Percentiles rank a stretch among this genome's conserved stretches.
phyloP scores from a whole-genome alignment of 2,113 vertebrate genomes.

The Sakesphorus luctuosus region DNA sequence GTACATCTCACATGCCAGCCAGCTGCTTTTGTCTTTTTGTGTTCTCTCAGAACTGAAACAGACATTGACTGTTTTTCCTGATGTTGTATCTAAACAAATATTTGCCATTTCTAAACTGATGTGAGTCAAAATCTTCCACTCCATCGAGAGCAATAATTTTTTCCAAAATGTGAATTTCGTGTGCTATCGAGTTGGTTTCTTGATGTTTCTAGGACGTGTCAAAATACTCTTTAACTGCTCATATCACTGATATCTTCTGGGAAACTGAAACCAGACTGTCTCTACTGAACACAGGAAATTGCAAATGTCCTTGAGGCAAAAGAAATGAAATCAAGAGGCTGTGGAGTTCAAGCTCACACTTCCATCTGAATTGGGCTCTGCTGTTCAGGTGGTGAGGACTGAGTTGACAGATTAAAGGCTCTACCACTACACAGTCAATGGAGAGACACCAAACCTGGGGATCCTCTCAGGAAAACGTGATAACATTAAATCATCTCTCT shows the following conservation, averaged over 20 bases:
- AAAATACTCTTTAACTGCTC: not conserved
- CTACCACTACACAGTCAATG: not conserved
- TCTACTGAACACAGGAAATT: conserved; percentile 6
- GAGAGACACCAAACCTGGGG: not conserved
- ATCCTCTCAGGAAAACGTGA: not conserved
- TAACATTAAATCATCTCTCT: not conserved
- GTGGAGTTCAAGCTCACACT: not conserved
- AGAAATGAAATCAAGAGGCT: not conserved
- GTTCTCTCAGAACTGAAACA: not conserved
- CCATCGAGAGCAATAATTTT: not conserved
- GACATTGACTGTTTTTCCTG: not conserved
- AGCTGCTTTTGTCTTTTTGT: not conserved
- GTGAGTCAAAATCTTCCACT: not conserved
- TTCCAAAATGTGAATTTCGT: not conserved
- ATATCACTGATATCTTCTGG: not conserved
- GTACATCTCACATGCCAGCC: fast-evolving
- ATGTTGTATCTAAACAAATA: not conserved
- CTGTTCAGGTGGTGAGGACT: not conserved
- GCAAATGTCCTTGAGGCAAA: conserved; percentile 12
- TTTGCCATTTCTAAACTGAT: not conserved
- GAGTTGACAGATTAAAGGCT: not conserved
- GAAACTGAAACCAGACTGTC: conserved; percentile 1
- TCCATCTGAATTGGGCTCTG: not conserved
- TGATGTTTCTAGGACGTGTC: not conserved
- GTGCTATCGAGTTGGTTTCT: not conserved